These are phyloP conservation scores for Uloborus plumipes DNA, from an alignment of 2,888 invertebrate species.

Conservation along the genomic window DNA sequence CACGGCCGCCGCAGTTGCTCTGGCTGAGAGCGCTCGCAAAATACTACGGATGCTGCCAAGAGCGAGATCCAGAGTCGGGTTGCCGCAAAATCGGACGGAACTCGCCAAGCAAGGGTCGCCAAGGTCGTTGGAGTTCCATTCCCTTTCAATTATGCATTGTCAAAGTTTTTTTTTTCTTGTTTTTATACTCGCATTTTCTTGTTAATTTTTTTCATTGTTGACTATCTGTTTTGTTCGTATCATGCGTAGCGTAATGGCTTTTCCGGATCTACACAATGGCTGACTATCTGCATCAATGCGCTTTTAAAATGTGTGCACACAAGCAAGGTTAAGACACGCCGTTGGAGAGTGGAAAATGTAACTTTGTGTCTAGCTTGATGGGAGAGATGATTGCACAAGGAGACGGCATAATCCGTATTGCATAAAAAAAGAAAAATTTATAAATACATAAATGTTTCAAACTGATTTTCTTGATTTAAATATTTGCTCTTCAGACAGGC, in stretches of 20 bases:
- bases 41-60: constrained; percentile 22
- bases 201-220: background rate
- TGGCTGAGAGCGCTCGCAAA: background rate
- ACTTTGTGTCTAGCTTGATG: background rate
- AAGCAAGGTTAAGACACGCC: constrained; percentile 9
- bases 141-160: constrained; percentile 46
- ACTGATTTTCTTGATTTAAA: background rate
- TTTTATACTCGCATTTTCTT: too few species aligned
- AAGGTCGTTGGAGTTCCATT: constrained; percentile 21
- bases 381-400: background rate
- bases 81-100: constrained; percentile 22
- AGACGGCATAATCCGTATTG: background rate
- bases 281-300: constrained; percentile 32
- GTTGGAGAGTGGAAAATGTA: constrained; percentile 3
- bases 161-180: constrained; percentile 7
- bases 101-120: constrained; percentile 42
- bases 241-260: constrained; percentile 19
- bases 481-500: too few species aligned
- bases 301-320: constrained; percentile 13
- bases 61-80: constrained; percentile 19
- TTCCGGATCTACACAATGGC: constrained; percentile 43
- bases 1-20: too few species aligned
- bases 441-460: background rate
- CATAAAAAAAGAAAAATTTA: background rate
- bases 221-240: background rate